Conservation (phyloP, 2,888 invertebrate species). For the Cecidostiba fungosa region DNA sequence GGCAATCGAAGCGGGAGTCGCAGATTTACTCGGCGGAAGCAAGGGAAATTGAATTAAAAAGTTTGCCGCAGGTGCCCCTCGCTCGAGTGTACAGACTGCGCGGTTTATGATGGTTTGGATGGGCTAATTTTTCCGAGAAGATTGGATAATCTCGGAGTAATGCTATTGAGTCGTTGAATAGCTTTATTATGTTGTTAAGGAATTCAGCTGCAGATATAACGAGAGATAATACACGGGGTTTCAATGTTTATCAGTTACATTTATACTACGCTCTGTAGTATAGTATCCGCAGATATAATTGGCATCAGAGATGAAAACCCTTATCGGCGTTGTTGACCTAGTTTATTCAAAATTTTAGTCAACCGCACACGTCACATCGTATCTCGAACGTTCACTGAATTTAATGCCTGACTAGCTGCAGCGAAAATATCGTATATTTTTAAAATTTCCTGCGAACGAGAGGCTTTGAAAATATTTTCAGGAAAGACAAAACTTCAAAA, state of each 20-base stretch:
- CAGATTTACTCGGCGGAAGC: slow-evolving; percentile 33
- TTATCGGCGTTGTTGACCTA: too few relatives aligned
- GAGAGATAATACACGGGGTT: too few relatives aligned
- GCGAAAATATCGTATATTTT: too few relatives aligned
- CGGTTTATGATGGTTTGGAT: background rate
- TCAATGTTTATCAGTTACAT: too few relatives aligned
- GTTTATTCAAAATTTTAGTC: too few relatives aligned
- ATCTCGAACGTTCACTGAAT: too few relatives aligned
- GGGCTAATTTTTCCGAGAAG: slow-evolving; percentile 8
- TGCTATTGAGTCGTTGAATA: background rate
- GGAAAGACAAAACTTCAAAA: slow-evolving; percentile 15
- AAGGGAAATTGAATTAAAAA: slow-evolving; percentile 49
- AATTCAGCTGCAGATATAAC: too few relatives aligned
- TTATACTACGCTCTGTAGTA: too few relatives aligned
- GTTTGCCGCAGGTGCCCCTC: slow-evolving; percentile 18
- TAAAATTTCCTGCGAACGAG: background rate
- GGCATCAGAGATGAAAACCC: too few relatives aligned
- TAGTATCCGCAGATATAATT: too few relatives aligned
- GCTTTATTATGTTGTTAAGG: background rate
- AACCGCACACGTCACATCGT: too few relatives aligned
- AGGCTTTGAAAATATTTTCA: background rate
- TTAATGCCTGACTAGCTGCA: too few relatives aligned
- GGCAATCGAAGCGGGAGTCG: slow-evolving; percentile 32
- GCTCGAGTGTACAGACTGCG: background rate
- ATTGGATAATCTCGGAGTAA: background rate